phyloP scores from a whole-genome alignment of 2,888 invertebrate genomes.

The Atherix ibis region DNA sequence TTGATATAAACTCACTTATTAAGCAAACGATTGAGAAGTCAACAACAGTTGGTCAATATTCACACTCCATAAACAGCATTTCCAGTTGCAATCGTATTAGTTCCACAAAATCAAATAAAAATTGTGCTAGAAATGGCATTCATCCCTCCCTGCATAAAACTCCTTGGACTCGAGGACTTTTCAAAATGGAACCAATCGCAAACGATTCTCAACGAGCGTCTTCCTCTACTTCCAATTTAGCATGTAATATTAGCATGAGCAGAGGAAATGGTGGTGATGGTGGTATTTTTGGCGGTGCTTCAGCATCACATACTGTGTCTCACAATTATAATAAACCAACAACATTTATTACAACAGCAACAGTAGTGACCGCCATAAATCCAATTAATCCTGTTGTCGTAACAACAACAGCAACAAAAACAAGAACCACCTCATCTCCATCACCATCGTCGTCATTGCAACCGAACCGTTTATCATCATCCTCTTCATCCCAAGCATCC shows the following conservation, averaged over 20 bases:
- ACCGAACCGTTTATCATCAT: too few species aligned
- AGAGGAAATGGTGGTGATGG: slow-evolving; percentile 5
- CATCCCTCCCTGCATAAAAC: too few species aligned
- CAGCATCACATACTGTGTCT: not conserved
- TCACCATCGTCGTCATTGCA: too few species aligned
- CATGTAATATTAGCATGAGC: slow-evolving; percentile 4
- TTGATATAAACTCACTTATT: slow-evolving; percentile 30
- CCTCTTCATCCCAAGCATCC: slow-evolving; percentile 3
- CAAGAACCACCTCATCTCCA: too few species aligned
- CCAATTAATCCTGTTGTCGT: slow-evolving; percentile 6
- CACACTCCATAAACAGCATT: too few species aligned
- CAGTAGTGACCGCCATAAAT: slow-evolving; percentile 10
- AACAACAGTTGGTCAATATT: slow-evolving; percentile 22
- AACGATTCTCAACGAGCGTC: too few species aligned
- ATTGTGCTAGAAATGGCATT: too few species aligned
- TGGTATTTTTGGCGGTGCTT: not conserved
- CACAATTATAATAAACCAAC: too few species aligned
- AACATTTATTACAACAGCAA: slow-evolving; percentile 7
- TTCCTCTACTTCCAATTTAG: not conserved
- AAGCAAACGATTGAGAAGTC: slow-evolving; percentile 31
- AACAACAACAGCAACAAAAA: not conserved
- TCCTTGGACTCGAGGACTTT: too few species aligned
- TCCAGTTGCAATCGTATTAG: too few species aligned
- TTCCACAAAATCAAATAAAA: too few species aligned
- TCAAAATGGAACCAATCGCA: too few species aligned